These are phyloP conservation scores for Calosoma granatense DNA, from an alignment of 1,140 invertebrate species.

Conservation along the genomic window DNA sequence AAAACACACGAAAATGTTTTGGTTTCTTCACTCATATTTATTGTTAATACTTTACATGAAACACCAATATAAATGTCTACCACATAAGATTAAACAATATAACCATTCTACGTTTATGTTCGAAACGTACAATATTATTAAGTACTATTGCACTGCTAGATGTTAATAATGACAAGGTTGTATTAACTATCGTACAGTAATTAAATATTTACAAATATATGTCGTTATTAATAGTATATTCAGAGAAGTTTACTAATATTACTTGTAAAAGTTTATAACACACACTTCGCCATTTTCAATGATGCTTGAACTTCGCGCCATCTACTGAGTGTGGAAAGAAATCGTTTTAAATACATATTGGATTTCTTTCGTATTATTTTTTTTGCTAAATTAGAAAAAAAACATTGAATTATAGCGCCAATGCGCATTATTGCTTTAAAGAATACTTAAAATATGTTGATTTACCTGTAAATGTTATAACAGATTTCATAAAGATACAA, in stretches of 20 bases:
- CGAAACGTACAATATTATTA: not conserved
- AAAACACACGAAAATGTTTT: conserved; percentile 36
- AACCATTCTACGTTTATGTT: not conserved
- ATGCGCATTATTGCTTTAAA: too few relatives aligned
- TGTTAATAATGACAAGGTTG: not conserved
- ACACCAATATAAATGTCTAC: not conserved
- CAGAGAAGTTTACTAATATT: too few relatives aligned
- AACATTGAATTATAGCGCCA: too few relatives aligned
- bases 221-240: too few relatives aligned
- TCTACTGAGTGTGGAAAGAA: conserved; percentile 17
- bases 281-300: conserved; percentile 28
- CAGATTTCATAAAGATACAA: too few relatives aligned
- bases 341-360: conserved; percentile 8
- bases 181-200: not conserved
- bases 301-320: conserved; percentile 26
- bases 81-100: not conserved
- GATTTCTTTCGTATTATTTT: too few relatives aligned
- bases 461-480: too few relatives aligned
- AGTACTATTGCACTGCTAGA: not conserved
- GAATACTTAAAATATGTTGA: too few relatives aligned
- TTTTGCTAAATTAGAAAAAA: too few relatives aligned
- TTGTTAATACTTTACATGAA: conserved; percentile 10
- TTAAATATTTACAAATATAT: not conserved
- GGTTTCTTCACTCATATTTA: conserved; percentile 20
- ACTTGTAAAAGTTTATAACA: conserved; percentile 13